Conservation (phyloP, 2,888 invertebrate genomes). For the Cyrtodaria siliqua region DNA sequence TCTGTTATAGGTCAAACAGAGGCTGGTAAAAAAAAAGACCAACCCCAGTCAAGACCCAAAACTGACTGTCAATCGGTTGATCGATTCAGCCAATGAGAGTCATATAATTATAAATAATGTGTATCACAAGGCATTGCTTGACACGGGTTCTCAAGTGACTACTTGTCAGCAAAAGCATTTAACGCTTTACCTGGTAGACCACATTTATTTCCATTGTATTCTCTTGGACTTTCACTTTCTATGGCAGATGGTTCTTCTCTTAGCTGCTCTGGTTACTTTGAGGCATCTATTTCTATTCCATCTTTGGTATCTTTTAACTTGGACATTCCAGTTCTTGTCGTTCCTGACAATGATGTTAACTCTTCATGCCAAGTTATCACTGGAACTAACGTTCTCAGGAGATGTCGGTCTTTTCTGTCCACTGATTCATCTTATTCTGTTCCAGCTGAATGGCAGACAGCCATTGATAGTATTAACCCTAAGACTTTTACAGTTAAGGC, state of each 20-base stretch:
- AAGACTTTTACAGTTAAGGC: neutral
- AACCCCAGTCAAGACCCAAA: too few relatives aligned
- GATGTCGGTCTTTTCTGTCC: neutral
- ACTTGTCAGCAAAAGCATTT: too few relatives aligned
- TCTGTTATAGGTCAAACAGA: too few relatives aligned
- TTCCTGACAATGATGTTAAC: neutral
- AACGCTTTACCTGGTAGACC: too few relatives aligned
- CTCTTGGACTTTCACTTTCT: constrained; percentile 1
- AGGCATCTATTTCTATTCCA: neutral
- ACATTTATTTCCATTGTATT: neutral
- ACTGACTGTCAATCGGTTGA: too few relatives aligned
- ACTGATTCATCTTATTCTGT: neutral
- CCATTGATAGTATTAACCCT: neutral
- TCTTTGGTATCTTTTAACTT: neutral
- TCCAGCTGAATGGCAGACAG: neutral
- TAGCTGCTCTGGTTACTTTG: neutral
- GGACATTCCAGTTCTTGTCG: neutral
- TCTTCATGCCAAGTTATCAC: neutral
- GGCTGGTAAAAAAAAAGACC: too few relatives aligned
- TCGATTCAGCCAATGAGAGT: too few relatives aligned
- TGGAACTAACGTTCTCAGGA: neutral
- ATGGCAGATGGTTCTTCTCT: neutral
- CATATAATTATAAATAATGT: too few relatives aligned
- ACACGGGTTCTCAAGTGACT: too few relatives aligned
- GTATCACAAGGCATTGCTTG: too few relatives aligned